Evolutionary conservation across 2,888 invertebrate genomes (phyloP).

Genomic region (Lochmaea crataegi): DNA sequence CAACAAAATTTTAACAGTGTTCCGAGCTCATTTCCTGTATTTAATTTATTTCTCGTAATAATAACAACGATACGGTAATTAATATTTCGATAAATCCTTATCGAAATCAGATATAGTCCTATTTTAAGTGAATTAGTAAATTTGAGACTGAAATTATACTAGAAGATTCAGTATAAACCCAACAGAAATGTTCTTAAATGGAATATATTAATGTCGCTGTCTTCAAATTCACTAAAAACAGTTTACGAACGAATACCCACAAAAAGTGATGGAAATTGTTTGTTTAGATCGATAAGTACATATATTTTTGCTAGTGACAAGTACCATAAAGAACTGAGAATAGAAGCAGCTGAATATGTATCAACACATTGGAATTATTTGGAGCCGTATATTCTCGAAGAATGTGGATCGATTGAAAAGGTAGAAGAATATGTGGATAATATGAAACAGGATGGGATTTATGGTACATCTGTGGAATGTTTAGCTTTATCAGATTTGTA

Average conservation of each 20-base stretch:
- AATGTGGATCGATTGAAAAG: conserved; percentile 4
- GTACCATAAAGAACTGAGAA: not conserved
- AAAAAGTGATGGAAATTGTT: conserved; percentile 9
- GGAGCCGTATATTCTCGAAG: conserved; percentile 5
- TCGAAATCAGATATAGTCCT: not conserved
- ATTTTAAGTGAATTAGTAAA: not conserved
- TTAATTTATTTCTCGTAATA: no score
- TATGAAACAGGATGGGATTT: conserved; percentile 9
- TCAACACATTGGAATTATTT: conserved; percentile 7
- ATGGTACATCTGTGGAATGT: conserved; percentile 11
- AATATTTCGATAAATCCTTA: not conserved
- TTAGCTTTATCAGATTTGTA: conserved; percentile 9
- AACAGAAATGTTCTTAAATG: not conserved
- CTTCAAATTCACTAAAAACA: not conserved
- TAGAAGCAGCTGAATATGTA: conserved; percentile 4
- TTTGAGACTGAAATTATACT: not conserved
- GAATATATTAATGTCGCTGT: not conserved
- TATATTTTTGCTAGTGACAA: not conserved
- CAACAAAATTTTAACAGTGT: no score
- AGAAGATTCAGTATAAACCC: not conserved
- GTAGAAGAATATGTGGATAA: not conserved
- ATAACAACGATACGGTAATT: no score
- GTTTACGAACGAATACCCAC: not conserved
- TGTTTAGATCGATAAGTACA: conserved; percentile 7
- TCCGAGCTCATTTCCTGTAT: not conserved